These are phyloP conservation scores for Mellilla xanthometata DNA, from an alignment of 2,888 invertebrate species.

Conservation along the genomic window DNA sequence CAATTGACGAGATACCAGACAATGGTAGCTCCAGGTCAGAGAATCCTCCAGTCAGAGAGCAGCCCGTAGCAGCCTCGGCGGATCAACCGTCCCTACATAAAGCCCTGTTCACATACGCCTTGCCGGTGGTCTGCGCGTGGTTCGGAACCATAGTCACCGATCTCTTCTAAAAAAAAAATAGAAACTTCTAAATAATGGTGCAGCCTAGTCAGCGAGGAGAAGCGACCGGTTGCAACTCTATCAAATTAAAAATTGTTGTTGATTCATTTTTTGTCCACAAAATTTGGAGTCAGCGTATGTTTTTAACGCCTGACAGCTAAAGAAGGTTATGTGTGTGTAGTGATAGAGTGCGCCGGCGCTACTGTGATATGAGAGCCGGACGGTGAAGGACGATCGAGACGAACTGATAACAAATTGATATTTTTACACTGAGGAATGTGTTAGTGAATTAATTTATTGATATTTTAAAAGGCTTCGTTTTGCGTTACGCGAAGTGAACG, in stretches of 20 bases:
- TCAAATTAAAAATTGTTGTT: conserved; percentile 7
- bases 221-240: conserved; percentile 32
- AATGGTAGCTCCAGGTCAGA: neutral
- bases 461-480: conserved; percentile 29
- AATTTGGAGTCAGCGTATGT: too few species aligned
- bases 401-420: conserved; percentile 50
- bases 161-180: conserved; percentile 86
- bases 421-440: conserved; percentile 33
- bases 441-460: conserved; percentile 56
- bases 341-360: conserved; percentile 42
- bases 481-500: conserved; percentile 50
- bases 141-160: conserved; percentile 92
- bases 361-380: conserved; percentile 57
- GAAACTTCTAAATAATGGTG: conserved; percentile 19
- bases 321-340: too few species aligned
- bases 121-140: conserved; percentile 93
- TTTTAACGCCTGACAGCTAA: too few species aligned
- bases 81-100: conserved; percentile 80
- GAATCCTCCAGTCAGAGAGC: conserved; percentile 31
- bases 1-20: neutral
- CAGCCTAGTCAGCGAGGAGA: conserved; percentile 65
- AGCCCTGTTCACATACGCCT: conserved; percentile 88
- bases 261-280: neutral
- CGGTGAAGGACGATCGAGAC: conserved; percentile 39
- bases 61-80: conserved; percentile 54